Percentiles rank a stretch among this genome's conserved stretches.
Evolutionary conservation across 2,113 vertebrate genomes (phyloP).

Genomic region (Athene noctua): DNA sequence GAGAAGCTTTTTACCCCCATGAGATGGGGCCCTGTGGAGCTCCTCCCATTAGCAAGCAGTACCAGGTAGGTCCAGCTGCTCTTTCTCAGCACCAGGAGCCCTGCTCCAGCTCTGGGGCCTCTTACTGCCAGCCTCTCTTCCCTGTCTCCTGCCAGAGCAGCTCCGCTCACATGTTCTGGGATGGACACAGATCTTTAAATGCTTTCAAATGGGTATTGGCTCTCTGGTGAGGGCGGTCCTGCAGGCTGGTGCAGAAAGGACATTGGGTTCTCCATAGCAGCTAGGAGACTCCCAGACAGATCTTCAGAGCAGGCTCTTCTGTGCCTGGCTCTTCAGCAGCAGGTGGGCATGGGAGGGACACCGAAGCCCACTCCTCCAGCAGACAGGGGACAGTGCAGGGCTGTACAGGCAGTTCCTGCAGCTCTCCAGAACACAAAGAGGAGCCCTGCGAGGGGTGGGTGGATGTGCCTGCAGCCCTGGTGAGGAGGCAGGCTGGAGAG

Average conservation of each 20-base stretch:
- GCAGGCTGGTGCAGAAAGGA: neutral
- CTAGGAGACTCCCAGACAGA: neutral
- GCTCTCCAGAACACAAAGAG: neutral
- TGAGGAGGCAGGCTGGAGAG: neutral
- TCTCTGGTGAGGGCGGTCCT: neutral
- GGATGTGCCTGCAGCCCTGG: neutral
- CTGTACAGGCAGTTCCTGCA: neutral
- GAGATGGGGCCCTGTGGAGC: neutral
- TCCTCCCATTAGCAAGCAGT: neutral
- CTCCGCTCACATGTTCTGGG: neutral
- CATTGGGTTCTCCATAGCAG: rapidly evolving
- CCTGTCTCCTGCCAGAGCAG: neutral
- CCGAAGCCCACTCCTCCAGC: neutral
- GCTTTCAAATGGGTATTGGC: neutral
- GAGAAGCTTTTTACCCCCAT: neutral
- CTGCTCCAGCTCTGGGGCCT: neutral
- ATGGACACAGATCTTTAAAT: neutral
- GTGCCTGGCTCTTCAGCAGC: neutral
- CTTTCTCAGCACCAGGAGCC: neutral
- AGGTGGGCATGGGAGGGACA: neutral
- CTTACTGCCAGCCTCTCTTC: neutral
- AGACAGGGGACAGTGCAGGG: neutral
- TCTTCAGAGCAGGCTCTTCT: neutral
- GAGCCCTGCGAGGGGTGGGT: neutral
- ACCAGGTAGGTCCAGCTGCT: neutral